Evolutionary conservation across 64 coral and sea anemone genomes (phyloP), one percentile per base, ranked within the genome.

Genomic region (Actinia tenebrosa): DNA sequence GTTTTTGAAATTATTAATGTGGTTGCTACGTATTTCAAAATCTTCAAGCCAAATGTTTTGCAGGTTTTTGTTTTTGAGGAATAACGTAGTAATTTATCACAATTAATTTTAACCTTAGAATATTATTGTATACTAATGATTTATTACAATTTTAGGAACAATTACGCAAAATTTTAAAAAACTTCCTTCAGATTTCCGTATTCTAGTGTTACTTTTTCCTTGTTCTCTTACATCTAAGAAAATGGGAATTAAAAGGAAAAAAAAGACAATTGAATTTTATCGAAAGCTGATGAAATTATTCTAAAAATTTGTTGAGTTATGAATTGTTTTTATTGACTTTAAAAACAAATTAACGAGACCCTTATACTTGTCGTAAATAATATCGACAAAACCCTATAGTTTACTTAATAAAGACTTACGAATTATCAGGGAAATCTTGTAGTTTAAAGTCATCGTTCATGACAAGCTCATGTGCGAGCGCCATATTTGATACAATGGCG

Each of bases 361-460:
- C 10, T 13, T 15, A 37, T 11, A 27, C 25, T 30, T 30, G 14
- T 14, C 7, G 10, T 75, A 13, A 75, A 75, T 27, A 6, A 75
- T 27, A 7, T 14, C 26, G 8, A 75, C 23, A 42, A 10, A 30
- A 75, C 37, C 1, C 11, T 66, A 66, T n/a, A n/a, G 27, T 14
- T 42, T 15, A 42, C 10, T 15, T 30, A 30, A 14, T 10, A 75
- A 30, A 14, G 11, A 79, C 97, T 93, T 95, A 99, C 97, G 97
- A 95, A 78, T 99, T 92, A 59, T 87, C 80, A 19, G 97, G 93
- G 23, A 92, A 87, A 60, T 95, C 93, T 42, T 92, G 81, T 10
- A 99, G 53, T 91, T 91, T 93, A 84, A 99, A 99, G 44, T 91
- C 84, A 64, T 90, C 93, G 61, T 99, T 87, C 97, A 99, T 92